Percentiles rank a stretch among this genome's conserved stretches.
phyloP scores from a whole-genome alignment of 2,888 invertebrate genomes.

The Celastrina argiolus region DNA sequence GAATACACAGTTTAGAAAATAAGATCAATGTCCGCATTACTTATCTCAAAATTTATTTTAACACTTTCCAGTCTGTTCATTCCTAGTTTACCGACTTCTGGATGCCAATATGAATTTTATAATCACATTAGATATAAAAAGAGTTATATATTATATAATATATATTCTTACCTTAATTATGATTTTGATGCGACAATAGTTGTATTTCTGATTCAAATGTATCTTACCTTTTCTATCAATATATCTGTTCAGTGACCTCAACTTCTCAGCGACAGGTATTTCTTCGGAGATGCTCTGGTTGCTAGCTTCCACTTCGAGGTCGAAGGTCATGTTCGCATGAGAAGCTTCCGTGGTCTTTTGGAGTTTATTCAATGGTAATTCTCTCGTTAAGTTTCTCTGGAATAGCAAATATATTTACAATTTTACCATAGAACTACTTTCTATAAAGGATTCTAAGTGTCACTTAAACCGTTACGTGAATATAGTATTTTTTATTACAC shows the following conservation, averaged over 20 bases:
- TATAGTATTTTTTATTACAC: background rate
- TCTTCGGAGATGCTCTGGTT: constrained; percentile 64
- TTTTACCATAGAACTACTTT: background rate
- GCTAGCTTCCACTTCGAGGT: constrained; percentile 55
- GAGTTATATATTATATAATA: no score
- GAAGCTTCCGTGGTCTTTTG: background rate
- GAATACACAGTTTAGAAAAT: no score
- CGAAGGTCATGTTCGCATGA: constrained; percentile 49
- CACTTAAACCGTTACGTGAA: background rate
- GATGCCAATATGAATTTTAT: no score
- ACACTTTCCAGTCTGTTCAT: no score
- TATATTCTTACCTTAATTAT: no score
- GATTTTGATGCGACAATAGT: no score
- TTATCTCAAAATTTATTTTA: no score
- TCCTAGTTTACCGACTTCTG: no score
- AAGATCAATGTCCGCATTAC: no score
- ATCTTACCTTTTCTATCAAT: constrained; percentile 63
- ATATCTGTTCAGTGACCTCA: constrained; percentile 62
- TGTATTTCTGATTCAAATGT: background rate
- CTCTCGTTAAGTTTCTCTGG: constrained; percentile 45
- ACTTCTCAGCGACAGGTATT: constrained; percentile 65
- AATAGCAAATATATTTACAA: constrained; percentile 31
- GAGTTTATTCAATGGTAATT: constrained; percentile 33
- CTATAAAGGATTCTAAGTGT: background rate
- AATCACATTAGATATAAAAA: no score